A percentile compares a stretch with the other conserved stretches of the same genome.
Evolutionary conservation across 2,888 invertebrate genomes (phyloP).

Genomic region (Ochlodes sylvanus): DNA sequence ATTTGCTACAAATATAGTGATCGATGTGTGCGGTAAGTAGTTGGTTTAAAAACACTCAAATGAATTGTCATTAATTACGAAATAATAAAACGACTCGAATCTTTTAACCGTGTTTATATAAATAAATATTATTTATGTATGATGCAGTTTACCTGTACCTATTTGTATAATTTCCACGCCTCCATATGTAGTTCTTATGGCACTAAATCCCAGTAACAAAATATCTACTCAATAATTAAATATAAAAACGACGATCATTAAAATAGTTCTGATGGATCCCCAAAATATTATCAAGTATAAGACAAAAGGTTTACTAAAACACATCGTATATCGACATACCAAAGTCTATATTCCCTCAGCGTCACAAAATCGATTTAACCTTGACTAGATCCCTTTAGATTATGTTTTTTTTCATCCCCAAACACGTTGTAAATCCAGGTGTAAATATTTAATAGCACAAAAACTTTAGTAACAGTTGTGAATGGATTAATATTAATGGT

Average conservation of each 20-base stretch:
- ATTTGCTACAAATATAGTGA: no score
- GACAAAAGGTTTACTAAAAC: background rate
- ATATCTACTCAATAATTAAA: no score
- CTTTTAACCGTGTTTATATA: no score
- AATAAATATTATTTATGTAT: no score
- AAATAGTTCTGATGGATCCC: background rate
- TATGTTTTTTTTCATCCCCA: slow-evolving; percentile 18
- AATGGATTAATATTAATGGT: background rate
- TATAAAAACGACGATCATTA: no score
- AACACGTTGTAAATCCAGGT: slow-evolving; percentile 21
- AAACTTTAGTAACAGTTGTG: slow-evolving; percentile 19
- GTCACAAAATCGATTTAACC: slow-evolving; percentile 18
- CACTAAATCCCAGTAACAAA: background rate
- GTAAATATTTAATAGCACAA: slow-evolving; percentile 29
- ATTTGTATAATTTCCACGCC: no score
- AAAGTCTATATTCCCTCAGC: slow-evolving; percentile 2
- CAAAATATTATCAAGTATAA: background rate
- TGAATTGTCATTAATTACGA: no score
- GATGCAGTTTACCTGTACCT: no score
- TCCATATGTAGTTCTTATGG: no score
- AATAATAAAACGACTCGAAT: no score
- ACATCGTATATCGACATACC: background rate
- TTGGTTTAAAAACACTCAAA: background rate
- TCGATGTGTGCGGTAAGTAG: no score
- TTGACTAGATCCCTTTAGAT: slow-evolving; percentile 19